Conservation (phyloP, 2,113 vertebrate species). For the Thalassoma bifasciatum region DNA sequence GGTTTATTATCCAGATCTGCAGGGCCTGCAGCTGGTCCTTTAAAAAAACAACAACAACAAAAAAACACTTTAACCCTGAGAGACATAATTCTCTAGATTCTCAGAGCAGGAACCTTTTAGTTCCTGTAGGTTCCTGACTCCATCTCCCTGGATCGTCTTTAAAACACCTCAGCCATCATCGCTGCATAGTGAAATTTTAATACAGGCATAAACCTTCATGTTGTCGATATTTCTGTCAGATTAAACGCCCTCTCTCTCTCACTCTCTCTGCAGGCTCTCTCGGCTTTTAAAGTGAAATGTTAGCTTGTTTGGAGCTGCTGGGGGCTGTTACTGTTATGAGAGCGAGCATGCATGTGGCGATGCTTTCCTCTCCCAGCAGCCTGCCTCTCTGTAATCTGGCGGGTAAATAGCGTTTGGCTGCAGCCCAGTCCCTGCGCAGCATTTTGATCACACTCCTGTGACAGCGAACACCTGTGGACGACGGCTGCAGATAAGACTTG, state of each 20-base stretch:
- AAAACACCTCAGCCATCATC: too few species aligned
- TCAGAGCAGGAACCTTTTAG: too few species aligned
- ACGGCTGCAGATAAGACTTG: constrained; percentile 75
- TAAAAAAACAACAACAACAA: too few species aligned
- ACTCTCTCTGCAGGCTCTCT: not conserved
- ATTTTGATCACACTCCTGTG: constrained; percentile 72
- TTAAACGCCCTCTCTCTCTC: not conserved
- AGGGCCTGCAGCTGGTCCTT: not conserved
- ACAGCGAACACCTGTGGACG: constrained; percentile 78
- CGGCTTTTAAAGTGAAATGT: constrained; percentile 11
- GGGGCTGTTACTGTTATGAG: constrained; percentile 12
- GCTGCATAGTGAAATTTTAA: too few species aligned
- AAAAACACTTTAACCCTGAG: too few species aligned
- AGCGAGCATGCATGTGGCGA: constrained; percentile 23
- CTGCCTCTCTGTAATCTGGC: constrained; percentile 58
- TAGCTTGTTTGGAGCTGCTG: constrained; percentile 10
- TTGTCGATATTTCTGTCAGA: not conserved
- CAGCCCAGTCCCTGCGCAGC: constrained; percentile 46
- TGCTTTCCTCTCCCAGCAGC: constrained; percentile 14
- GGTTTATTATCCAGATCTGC: not conserved
- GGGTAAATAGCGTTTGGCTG: constrained; percentile 68
- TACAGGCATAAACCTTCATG: not conserved
- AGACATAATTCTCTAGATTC: too few species aligned
- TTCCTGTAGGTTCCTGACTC: too few species aligned
- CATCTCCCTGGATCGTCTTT: too few species aligned